These are phyloP conservation scores for Macrophya annulata DNA, from an alignment of 2,888 invertebrate species.

Conservation along the genomic window DNA sequence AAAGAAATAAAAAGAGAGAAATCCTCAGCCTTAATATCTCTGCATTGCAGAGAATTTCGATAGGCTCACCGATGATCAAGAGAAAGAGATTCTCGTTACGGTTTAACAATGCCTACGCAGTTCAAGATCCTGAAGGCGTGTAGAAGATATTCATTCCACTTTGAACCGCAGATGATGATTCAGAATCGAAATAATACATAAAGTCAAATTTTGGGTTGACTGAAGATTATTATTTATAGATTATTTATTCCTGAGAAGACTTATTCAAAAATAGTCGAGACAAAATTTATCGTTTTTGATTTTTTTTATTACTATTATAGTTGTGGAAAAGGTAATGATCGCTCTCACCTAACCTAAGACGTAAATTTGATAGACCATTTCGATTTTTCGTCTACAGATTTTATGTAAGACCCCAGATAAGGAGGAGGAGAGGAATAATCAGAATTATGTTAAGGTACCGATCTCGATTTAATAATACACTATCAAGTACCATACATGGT, in stretches of 20 bases:
- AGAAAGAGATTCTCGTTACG: slow-evolving; percentile 17
- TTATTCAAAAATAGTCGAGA: no score
- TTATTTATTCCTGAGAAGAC: background rate
- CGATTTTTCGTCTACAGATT: background rate
- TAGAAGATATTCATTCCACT: background rate
- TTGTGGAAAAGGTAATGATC: background rate
- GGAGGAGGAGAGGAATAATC: background rate
- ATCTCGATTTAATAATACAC: slow-evolving; percentile 1
- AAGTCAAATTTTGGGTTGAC: background rate
- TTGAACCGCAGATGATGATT: background rate
- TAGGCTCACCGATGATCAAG: slow-evolving; percentile 10
- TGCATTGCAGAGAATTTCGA: background rate
- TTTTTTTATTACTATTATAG: no score
- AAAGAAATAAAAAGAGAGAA: background rate
- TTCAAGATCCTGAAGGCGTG: background rate
- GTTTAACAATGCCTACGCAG: slow-evolving; percentile 6
- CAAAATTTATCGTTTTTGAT: no score
- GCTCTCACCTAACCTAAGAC: background rate
- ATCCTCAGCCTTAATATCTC: background rate
- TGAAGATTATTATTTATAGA: background rate
- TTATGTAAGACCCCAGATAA: background rate
- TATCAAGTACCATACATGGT: background rate
- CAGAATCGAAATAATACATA: background rate
- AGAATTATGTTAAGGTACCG: background rate
- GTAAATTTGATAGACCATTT: background rate